Conservation (phyloP, 2,888 invertebrate species). For the Thelaira solivaga region DNA sequence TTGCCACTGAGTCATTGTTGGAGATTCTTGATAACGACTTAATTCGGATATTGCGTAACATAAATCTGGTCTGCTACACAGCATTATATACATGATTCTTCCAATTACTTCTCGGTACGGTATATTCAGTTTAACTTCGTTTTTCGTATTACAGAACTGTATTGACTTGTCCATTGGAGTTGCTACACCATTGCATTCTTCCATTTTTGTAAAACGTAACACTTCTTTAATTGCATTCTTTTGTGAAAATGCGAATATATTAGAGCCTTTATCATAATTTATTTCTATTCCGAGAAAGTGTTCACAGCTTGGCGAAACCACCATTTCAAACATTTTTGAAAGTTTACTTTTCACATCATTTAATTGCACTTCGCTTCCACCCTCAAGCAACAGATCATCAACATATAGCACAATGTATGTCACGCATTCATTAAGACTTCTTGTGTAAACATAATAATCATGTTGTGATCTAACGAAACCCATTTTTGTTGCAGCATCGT, state of each 20-base stretch:
- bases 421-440: neutral
- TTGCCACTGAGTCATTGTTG: conserved; percentile 28
- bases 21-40: conserved; percentile 46
- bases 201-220: conserved; percentile 1
- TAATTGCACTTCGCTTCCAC: neutral
- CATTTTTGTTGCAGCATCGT: neutral
- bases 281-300: conserved; percentile 43
- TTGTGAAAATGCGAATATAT: conserved; percentile 7
- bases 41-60: conserved; percentile 44
- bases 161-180: conserved; percentile 10
- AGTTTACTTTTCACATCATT: neutral
- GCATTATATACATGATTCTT: conserved; percentile 37
- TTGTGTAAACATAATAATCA: neutral
- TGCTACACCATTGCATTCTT: conserved; percentile 14
- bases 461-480: neutral
- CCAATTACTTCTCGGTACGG: conserved; percentile 47
- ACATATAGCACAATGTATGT: neutral
- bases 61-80: conserved; percentile 35
- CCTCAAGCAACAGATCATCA: neutral
- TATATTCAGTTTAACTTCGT: neutral
- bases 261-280: neutral
- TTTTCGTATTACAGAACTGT: neutral
- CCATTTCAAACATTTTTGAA: conserved; percentile 4
- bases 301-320: neutral
- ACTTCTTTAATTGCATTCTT: conserved; percentile 29